These are phyloP conservation scores for Ophiodon elongatus DNA, from an alignment of 2,113 vertebrate genomes.

Conservation along the genomic window DNA sequence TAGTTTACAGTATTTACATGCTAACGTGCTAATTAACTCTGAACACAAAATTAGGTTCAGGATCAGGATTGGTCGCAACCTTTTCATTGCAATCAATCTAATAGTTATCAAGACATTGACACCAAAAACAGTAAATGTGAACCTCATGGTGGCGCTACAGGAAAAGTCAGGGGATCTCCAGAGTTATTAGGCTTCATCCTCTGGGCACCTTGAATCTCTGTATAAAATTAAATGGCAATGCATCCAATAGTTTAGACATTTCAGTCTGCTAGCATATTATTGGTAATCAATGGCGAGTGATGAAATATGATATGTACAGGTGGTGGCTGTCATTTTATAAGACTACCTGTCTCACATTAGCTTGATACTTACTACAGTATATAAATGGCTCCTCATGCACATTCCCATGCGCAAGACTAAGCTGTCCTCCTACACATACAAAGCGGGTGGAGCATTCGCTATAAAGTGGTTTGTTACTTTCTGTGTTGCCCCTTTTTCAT, in stretches of 20 bases:
- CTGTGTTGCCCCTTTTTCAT: background rate
- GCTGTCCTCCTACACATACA: background rate
- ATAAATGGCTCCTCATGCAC: background rate
- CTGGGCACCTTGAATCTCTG: background rate
- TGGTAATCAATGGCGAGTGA: no score
- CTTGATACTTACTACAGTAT: background rate
- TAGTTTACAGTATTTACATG: no score
- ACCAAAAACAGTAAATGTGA: no score
- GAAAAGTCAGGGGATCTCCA: background rate
- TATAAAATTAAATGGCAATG: background rate
- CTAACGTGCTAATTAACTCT: no score
- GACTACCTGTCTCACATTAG: slow-evolving; percentile 16
- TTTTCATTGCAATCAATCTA: background rate
- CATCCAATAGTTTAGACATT: no score
- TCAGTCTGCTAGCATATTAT: no score
- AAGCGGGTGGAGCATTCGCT: background rate
- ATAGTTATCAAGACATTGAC: background rate
- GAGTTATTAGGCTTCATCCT: no score
- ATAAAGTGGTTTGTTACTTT: background rate
- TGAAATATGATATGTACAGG: background rate
- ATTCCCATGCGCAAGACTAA: background rate
- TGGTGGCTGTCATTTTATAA: background rate
- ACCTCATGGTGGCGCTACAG: no score
- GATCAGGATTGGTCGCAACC: no score
- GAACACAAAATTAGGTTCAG: no score